Conservation (phyloP, 1,140 invertebrate species). For the Bacillus rossius region DNA sequence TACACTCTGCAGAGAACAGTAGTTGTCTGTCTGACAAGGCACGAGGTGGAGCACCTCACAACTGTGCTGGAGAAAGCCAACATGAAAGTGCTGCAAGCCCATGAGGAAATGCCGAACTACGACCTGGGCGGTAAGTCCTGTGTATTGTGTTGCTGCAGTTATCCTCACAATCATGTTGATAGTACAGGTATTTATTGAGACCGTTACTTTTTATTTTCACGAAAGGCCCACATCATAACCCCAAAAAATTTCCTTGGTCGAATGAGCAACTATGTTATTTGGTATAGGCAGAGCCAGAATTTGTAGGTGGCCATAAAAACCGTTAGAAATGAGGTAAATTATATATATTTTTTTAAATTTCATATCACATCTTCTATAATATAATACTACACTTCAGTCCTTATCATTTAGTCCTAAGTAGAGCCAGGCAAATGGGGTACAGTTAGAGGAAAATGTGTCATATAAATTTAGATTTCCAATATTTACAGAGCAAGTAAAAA, state of each 20-base stretch:
- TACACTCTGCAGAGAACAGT: constrained; percentile 28
- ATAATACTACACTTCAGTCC: too few species aligned
- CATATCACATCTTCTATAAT: too few species aligned
- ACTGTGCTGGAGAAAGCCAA: constrained; percentile 6
- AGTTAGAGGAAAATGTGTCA: too few species aligned
- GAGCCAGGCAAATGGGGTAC: too few species aligned
- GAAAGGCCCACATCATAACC: too few species aligned
- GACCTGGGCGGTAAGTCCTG: constrained; percentile 25
- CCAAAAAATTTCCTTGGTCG: not conserved
- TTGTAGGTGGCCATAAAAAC: not conserved
- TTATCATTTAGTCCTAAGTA: too few species aligned
- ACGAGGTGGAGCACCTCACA: constrained; percentile 30
- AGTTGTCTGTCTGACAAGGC: constrained; percentile 30
- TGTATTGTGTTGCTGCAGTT: not conserved
- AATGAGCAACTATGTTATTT: not conserved
- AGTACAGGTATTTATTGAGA: too few species aligned
- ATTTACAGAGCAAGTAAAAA: too few species aligned
- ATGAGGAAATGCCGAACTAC: constrained; percentile 28
- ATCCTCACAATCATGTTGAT: not conserved
- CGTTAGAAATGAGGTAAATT: too few species aligned
- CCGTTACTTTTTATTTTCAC: too few species aligned
- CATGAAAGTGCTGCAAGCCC: constrained; percentile 27
- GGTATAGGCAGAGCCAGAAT: not conserved
- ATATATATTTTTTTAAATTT: too few species aligned
- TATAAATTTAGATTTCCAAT: too few species aligned